Base-by-base conservation (phyloP, 2,797 vertebrate genomes). In the Onychomys torridus region DNA sequence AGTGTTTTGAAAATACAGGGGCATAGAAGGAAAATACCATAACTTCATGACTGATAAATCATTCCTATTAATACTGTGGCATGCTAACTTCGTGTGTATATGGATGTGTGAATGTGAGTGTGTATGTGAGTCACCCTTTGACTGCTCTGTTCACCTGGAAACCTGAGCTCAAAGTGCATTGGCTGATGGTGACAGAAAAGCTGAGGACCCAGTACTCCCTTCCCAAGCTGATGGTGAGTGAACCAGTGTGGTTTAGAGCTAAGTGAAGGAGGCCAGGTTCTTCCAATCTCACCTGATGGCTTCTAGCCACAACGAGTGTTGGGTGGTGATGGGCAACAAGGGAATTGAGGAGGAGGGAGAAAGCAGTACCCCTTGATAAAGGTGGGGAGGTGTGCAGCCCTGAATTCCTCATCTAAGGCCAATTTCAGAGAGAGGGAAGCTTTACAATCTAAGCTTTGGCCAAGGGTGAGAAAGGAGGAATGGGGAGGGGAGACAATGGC, bases 371-470 rank as follows among this genome's bases (percentile, higher is more conserved):
- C 17, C 29, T 23, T 49, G 40, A 49, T 49, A 67, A 49, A 34
- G 61, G 6, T 65, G 40, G 40, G 27, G 40, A 34, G 59, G 23
- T 11, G 2, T 11, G 61, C 23, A 65, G 61, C 43, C 19, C 40
- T 34, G 29, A 46, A 85, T 65, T 23, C 1, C 29, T 49, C 43
- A 67, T 6, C 59, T 1, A 19, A 34, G 96, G 97, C 98, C 97
- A 97, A 79, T 2, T 0, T 95, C 97, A 71, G 97, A 92, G 87
- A 82, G 81, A 29, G 92, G 94, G 83, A 95, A 95, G 95, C 97
- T 97, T 98, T 98, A 98, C 98, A 98, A 98, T 98, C 98, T 98
- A 98, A 94, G 97, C 97, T 97, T 98, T 96, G 95, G 98, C 98
- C 98, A 95, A 97, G 98, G 92, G 83, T 21, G 52, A 82, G 32